Base-by-base conservation (phyloP, 2,797 vertebrate genomes). In the Enteromius paludinosus region DNA sequence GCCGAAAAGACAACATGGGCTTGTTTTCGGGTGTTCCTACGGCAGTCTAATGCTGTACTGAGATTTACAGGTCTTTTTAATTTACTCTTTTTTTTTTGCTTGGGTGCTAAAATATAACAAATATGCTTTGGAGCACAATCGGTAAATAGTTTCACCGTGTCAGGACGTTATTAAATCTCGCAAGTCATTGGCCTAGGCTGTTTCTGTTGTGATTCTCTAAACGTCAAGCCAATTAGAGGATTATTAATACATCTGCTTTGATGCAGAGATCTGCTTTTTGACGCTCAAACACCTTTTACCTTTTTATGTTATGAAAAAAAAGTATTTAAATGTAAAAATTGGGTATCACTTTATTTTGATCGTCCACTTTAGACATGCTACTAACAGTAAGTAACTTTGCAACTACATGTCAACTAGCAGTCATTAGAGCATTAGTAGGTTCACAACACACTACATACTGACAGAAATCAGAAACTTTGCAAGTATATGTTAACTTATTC, bases 1-100 rank as follows among this genome's bases (percentile, higher is more conserved):
- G 47, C 43, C 61, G n/a, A n/a, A 38, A 56, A 82, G 6, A 33
- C 72, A 69, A 69, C 33, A 69, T 69, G 23, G 8, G 41, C 68
- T 81, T 56, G 47, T 79, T 56, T 69, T 43, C 2, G 35, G 35
- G 3, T 0, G 8, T 52, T 54, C 30, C 11, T 54, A 17, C 41
- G 35, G 66, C 18, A 45, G 10, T 17, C 12, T 54, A 28, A 54
- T n/a, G 18, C 30, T 43, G 14, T 30, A 64, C 47, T 52, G 17
- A 54, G 45, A 56, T 61, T 49, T 12, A 6, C 66, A 41, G 66
- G 66, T 43, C 38, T 69, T 25, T 69, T 25, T 69, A n/a, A 69
- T 25, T 69, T 69, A 30, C 5, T 62, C 5, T 11, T n/a, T 11
- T n/a, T 62, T 54, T 56, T 54, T 47, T 49, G 25, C 28, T 41